Percentiles rank a stretch among this genome's conserved stretches.
These are phyloP conservation scores for Sinelater perroti DNA, from an alignment of 2,888 invertebrate species.

Conservation along the genomic window DNA sequence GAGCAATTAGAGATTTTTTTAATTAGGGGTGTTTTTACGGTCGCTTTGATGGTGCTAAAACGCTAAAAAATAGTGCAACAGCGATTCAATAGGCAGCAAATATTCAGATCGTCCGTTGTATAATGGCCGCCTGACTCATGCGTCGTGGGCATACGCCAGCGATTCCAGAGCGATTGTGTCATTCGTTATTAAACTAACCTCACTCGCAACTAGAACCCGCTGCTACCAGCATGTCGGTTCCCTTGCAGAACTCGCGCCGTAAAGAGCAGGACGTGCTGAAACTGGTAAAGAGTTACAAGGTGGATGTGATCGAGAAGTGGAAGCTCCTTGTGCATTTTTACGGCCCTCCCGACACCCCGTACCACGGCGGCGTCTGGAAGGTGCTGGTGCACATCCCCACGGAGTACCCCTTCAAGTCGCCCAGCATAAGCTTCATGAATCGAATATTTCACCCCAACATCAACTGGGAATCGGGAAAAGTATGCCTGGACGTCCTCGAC, in stretches of 20 bases:
- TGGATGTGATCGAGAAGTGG: conserved; percentile 37
- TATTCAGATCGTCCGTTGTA: too few relatives aligned
- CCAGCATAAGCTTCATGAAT: conserved; percentile 99
- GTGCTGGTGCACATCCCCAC: conserved; percentile 98
- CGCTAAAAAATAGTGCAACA: too few relatives aligned
- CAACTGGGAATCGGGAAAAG: conserved; percentile 97
- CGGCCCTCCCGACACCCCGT: conserved; percentile 97
- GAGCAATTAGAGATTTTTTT: too few relatives aligned
- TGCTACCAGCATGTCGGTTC: conserved; percentile 97
- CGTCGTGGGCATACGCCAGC: too few relatives aligned
- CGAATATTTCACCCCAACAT: conserved; percentile 99
- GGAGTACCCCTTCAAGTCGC: conserved; percentile 99
- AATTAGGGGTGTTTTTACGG: too few relatives aligned
- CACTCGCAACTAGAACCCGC: too few relatives aligned
- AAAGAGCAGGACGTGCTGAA: conserved; percentile 99
- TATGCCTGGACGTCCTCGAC: conserved; percentile 99
- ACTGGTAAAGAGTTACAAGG: conserved; percentile 99
- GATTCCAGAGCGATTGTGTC: too few relatives aligned
- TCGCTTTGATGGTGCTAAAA: too few relatives aligned
- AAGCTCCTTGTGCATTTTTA: conserved; percentile 99
- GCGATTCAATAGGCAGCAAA: too few relatives aligned
- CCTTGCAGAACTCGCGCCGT: conserved; percentile 99
- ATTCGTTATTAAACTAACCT: too few relatives aligned
- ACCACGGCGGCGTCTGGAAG: conserved; percentile 99
- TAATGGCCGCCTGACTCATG: too few relatives aligned